phyloP scores from a whole-genome alignment of 1,140 invertebrate genomes.

The Apis laboriosa region DNA sequence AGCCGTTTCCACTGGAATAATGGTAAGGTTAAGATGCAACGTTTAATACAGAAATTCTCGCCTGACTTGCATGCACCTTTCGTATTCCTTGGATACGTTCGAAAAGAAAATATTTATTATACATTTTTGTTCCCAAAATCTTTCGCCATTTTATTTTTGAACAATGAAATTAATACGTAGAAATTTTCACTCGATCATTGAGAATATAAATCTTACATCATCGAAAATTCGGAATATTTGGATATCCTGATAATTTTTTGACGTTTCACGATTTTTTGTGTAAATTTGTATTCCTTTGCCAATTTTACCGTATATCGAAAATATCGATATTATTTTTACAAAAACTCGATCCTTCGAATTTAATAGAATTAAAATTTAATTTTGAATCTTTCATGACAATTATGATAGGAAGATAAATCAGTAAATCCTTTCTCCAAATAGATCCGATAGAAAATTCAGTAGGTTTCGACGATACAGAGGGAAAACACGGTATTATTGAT shows the following conservation, averaged over 20 bases:
- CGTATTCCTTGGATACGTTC: neutral
- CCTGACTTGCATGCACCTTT: conserved; percentile 17
- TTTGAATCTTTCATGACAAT: neutral
- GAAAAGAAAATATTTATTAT: neutral
- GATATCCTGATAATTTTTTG: no score
- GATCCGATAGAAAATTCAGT: neutral
- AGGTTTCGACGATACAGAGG: neutral
- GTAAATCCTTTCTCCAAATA: neutral
- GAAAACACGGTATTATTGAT: conserved; percentile 14
- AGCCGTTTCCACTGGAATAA: conserved; percentile 98
- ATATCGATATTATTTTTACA: no score
- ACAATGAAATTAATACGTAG: no score
- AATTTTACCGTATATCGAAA: no score
- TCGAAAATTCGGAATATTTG: no score
- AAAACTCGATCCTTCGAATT: no score
- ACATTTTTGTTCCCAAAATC: neutral
- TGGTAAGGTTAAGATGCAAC: conserved; percentile 88
- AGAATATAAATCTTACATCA: no score
- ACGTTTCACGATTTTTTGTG: no score
- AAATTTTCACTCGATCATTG: no score
- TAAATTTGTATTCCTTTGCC: no score
- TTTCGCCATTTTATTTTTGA: neutral
- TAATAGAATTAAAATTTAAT: neutral
- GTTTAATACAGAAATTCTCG: conserved; percentile 38
- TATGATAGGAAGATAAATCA: neutral